A percentile compares a stretch with the other conserved stretches of the same genome.
These are phyloP conservation scores for Microcebus ravelobensis DNA, from an alignment of 2,113 vertebrate species.

Conservation along the genomic window DNA sequence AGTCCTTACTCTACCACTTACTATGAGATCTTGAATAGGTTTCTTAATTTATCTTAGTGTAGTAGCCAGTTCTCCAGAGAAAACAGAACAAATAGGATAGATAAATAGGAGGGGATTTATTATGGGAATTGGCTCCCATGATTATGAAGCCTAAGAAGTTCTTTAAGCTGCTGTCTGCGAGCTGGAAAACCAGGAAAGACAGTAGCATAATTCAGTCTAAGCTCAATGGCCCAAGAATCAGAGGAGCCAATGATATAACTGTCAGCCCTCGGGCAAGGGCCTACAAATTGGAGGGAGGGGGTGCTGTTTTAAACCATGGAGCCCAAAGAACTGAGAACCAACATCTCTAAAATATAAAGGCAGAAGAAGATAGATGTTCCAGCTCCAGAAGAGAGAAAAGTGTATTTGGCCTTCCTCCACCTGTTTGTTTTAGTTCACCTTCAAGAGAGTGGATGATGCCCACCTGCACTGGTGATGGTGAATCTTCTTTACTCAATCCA, in stretches of 20 bases:
- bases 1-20: neutral
- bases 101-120: neutral
- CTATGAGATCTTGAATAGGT: neutral
- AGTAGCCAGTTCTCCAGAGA: neutral
- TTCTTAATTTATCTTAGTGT: neutral
- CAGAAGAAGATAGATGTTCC: rapidly evolving
- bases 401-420: neutral
- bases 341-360: neutral
- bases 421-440: neutral
- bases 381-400: neutral
- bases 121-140: neutral
- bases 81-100: neutral
- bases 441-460: neutral
- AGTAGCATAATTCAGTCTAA: neutral
- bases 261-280: neutral
- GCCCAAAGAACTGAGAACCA: neutral
- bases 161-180: neutral
- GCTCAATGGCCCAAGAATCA: neutral
- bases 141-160: neutral
- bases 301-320: neutral
- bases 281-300: no score
- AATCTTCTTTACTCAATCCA: neutral
- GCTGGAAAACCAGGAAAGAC: neutral
- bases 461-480: neutral
- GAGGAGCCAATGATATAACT: neutral